phyloP scores from a whole-genome alignment of 2,797 vertebrate species.

The Intellagama lesueurii region DNA sequence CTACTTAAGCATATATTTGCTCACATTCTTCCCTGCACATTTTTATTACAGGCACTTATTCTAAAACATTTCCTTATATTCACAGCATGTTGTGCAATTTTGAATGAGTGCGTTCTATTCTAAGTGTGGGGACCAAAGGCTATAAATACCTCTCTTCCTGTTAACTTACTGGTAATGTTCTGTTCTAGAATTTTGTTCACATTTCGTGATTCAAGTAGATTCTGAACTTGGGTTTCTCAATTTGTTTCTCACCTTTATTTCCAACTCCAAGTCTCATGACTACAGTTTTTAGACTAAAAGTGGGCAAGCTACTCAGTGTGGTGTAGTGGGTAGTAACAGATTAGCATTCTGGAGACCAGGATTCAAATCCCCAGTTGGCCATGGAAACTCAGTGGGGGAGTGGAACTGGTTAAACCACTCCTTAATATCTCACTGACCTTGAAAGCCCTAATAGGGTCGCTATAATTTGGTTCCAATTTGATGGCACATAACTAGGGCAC shows the following conservation, averaged over 20 bases:
- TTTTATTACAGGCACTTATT: not conserved
- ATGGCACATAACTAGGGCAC: not conserved
- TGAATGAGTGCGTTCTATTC: not conserved
- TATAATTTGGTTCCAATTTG: no score
- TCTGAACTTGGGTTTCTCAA: not conserved
- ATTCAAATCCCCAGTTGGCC: no score
- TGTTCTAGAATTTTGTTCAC: not conserved
- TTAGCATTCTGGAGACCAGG: no score
- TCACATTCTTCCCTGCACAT: no score
- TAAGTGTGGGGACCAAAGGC: not conserved
- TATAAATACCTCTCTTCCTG: not conserved
- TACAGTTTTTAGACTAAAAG: constrained; percentile 39
- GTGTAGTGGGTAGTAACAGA: no score
- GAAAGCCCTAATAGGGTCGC: no score
- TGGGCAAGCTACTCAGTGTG: no score
- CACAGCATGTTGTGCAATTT: not conserved
- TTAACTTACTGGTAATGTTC: not conserved
- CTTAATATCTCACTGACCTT: no score
- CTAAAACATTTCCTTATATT: no score
- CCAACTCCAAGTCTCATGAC: constrained; percentile 19
- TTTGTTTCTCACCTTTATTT: not conserved
- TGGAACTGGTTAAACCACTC: no score
- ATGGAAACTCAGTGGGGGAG: no score
- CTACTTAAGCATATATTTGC: no score
- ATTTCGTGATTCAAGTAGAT: not conserved